Evolutionary conservation across 2,888 invertebrate genomes (phyloP).

Genomic region (Caenorhabditis sp.): DNA sequence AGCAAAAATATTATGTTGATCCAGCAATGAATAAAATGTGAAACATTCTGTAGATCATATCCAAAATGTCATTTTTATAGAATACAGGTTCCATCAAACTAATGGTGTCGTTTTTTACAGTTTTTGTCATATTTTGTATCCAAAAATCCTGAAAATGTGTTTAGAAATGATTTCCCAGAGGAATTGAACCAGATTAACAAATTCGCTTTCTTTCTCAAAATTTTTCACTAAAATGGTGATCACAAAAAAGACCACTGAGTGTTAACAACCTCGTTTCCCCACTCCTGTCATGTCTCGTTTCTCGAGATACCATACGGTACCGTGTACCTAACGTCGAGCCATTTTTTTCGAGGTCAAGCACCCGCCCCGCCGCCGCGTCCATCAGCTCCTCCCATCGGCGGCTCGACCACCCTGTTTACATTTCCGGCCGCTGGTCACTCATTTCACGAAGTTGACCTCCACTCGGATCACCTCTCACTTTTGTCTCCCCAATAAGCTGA

Average conservation of each 20-base stretch:
- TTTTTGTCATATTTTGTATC: too few relatives aligned
- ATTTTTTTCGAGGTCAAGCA: slow-evolving; percentile 54
- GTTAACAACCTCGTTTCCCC: slow-evolving; percentile 36
- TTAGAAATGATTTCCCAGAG: too few relatives aligned
- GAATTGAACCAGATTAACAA: too few relatives aligned
- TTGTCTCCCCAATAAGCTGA: slow-evolving; percentile 27
- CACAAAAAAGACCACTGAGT: slow-evolving; percentile 19
- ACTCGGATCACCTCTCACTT: slow-evolving; percentile 48
- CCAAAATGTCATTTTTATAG: too few relatives aligned
- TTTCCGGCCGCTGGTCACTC: slow-evolving; percentile 66
- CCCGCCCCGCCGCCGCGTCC: slow-evolving; percentile 47
- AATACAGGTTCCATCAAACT: slow-evolving; percentile 3
- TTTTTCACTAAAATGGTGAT: neutral
- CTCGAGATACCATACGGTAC: slow-evolving; percentile 46
- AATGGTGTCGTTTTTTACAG: neutral
- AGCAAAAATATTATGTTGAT: too few relatives aligned
- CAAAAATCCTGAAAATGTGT: too few relatives aligned
- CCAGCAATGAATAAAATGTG: too few relatives aligned
- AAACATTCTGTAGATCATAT: too few relatives aligned
- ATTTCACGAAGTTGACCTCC: slow-evolving; percentile 64
- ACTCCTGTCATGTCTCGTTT: slow-evolving; percentile 3
- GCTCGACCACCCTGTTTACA: slow-evolving; percentile 63
- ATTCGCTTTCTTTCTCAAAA: too few relatives aligned
- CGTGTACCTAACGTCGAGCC: slow-evolving; percentile 47
- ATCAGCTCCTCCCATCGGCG: slow-evolving; percentile 45